Conservation (phyloP, 2,797 vertebrate genomes). For the Anolis apletophallus region DNA sequence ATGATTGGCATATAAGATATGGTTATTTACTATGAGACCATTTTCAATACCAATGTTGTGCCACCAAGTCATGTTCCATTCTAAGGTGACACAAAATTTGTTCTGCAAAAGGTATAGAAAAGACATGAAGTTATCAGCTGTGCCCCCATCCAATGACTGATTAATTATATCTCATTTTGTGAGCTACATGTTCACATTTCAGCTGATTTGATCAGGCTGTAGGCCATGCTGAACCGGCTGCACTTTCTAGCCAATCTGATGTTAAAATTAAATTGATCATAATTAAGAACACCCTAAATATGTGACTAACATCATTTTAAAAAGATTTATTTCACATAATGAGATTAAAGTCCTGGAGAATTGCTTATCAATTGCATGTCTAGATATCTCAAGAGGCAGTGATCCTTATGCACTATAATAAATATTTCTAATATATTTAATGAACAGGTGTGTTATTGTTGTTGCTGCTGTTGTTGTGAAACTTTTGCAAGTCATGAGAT, state of each 20-base stretch:
- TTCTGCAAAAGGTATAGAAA: not conserved
- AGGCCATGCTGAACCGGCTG: not conserved
- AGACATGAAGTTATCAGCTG: not conserved
- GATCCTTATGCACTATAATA: not conserved
- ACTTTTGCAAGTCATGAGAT: not conserved
- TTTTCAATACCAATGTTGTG: not conserved
- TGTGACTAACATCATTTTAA: not conserved
- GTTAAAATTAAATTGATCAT: not conserved
- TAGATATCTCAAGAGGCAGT: not conserved
- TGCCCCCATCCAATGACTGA: not conserved
- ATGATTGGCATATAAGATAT: not conserved
- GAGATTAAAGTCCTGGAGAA: conserved; percentile 28
- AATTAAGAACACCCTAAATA: not conserved
- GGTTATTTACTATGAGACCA: not conserved
- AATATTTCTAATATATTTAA: not conserved
- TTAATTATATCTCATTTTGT: conserved; percentile 2
- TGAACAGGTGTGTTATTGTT: not conserved
- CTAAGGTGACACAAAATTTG: not conserved
- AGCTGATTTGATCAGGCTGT: not conserved
- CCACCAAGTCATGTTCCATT: not conserved
- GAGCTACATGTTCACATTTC: not conserved
- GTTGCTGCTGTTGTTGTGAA: not conserved
- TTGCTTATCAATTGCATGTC: conserved; percentile 6
- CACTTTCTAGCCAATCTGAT: not conserved
- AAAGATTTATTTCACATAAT: not conserved